These are phyloP conservation scores for Saccostrea glomerata DNA, from an alignment of 1,140 invertebrate genomes.

Conservation along the genomic window DNA sequence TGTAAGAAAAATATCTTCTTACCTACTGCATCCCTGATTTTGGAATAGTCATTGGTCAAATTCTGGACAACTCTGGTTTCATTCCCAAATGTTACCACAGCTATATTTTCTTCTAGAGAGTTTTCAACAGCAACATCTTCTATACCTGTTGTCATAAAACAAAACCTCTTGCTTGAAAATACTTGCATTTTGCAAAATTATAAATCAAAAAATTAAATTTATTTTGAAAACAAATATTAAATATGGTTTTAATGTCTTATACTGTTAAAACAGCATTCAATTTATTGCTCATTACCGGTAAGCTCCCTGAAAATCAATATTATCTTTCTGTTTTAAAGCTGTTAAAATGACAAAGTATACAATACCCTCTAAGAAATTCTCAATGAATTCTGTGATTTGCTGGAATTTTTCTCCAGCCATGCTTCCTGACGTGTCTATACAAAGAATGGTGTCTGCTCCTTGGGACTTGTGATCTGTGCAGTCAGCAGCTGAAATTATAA, in stretches of 20 bases:
- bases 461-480: constrained; percentile 54
- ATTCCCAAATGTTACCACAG: constrained; percentile 63
- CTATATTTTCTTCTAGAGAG: constrained; percentile 63
- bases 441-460: constrained; percentile 56
- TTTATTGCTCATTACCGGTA: too few relatives aligned
- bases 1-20: neutral
- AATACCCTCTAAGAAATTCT: constrained; percentile 51
- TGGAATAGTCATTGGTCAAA: constrained; percentile 62
- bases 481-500: constrained; percentile 48
- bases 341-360: too few relatives aligned
- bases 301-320: too few relatives aligned
- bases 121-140: constrained; percentile 56
- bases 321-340: too few relatives aligned
- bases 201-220: too few relatives aligned
- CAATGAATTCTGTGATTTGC: constrained; percentile 42
- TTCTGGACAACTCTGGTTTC: constrained; percentile 55
- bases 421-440: constrained; percentile 54
- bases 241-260: too few relatives aligned
- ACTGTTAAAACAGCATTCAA: too few relatives aligned
- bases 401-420: constrained; percentile 43
- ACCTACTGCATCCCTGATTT: constrained; percentile 62
- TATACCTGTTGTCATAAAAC: constrained; percentile 50
- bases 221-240: too few relatives aligned
- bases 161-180: too few relatives aligned
- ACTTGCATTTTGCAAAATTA: too few relatives aligned